Conservation (phyloP, 1,140 invertebrate genomes). For the Geopemphigus sp. region DNA sequence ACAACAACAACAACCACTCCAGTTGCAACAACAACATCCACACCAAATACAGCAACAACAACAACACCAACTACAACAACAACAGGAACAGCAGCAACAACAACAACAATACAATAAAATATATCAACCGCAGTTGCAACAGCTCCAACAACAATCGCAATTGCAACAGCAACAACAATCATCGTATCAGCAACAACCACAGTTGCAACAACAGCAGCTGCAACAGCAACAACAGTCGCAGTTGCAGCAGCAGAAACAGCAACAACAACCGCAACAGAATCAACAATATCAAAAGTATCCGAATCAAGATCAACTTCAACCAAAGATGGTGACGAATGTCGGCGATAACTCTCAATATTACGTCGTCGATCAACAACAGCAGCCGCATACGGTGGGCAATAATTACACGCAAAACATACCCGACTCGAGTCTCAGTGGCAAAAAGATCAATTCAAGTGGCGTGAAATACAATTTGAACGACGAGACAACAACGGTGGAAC, state of each 20-base stretch:
- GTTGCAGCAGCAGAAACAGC: constrained; percentile 22
- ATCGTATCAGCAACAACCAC: constrained; percentile 1
- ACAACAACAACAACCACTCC: neutral
- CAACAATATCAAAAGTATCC: constrained; percentile 45
- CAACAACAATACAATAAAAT: constrained; percentile 26
- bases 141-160: constrained; percentile 12
- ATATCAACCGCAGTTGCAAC: constrained; percentile 7
- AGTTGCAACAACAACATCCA: constrained; percentile 4
- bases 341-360: neutral
- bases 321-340: neutral
- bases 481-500: constrained; percentile 32
- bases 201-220: constrained; percentile 21
- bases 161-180: constrained; percentile 37
- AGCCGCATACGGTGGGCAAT: neutral
- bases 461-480: too few species aligned
- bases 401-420: too few species aligned
- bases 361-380: neutral
- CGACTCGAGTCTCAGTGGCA: too few species aligned
- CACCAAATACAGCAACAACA: constrained; percentile 7
- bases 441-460: too few species aligned
- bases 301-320: constrained; percentile 15
- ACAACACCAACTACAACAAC: constrained; percentile 36
- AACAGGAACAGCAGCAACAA: constrained; percentile 22
- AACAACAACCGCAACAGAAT: neutral
- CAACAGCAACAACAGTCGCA: constrained; percentile 16